These are phyloP conservation scores for Pterostichus madidus DNA, from an alignment of 2,888 invertebrate species.

Conservation along the genomic window DNA sequence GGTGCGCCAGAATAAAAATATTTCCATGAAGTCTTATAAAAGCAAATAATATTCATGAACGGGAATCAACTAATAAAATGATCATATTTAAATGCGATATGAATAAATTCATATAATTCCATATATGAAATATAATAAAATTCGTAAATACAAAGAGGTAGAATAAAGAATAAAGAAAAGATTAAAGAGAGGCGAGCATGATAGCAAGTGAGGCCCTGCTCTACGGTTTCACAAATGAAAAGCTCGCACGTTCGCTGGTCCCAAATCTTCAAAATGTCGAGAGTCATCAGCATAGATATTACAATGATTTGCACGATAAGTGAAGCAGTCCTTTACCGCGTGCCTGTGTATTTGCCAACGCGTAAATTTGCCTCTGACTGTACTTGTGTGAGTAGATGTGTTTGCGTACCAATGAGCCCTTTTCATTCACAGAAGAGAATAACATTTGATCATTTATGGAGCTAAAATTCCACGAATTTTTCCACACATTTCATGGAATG, in stretches of 20 bases:
- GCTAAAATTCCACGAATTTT: constrained; percentile 11
- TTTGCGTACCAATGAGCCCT: constrained; percentile 23
- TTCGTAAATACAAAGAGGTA: constrained; percentile 10
- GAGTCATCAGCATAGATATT: constrained; percentile 63
- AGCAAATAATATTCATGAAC: too few species aligned
- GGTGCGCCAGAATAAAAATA: too few species aligned
- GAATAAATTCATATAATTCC: neutral
- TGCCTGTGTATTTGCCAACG: constrained; percentile 43
- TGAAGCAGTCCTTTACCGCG: constrained; percentile 45
- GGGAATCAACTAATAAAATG: too few species aligned
- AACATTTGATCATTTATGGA: constrained; percentile 41
- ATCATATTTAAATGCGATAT: too few species aligned
- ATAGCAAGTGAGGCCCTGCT: neutral
- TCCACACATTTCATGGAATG: constrained; percentile 7
- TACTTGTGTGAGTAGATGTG: constrained; percentile 8
- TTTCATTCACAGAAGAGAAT: constrained; percentile 20
- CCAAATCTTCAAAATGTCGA: constrained; percentile 52
- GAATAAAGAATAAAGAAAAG: constrained; percentile 34
- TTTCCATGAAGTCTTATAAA: too few species aligned
- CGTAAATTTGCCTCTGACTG: constrained; percentile 7
- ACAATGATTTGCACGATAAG: constrained; percentile 62
- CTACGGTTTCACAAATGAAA: constrained; percentile 47
- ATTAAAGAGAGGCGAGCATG: neutral
- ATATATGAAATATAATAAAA: constrained; percentile 10
- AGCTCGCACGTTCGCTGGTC: constrained; percentile 22